Base-by-base conservation (phyloP, 2,797 vertebrate species). In the Miichthys miiuy region DNA sequence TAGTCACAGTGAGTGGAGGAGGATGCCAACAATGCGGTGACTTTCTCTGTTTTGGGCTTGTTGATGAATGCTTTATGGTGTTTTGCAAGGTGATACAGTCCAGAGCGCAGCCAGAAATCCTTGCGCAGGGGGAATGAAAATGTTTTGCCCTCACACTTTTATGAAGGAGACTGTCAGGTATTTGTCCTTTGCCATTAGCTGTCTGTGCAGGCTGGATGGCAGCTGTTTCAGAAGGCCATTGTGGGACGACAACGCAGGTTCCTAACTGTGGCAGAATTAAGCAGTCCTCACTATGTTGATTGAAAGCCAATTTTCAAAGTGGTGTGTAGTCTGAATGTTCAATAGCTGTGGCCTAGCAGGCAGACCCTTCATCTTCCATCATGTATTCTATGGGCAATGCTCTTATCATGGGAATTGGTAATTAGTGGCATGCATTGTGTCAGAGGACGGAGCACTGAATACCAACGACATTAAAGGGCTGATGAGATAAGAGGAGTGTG, bases 331-430 rank as follows among this genome's bases (percentile, higher is more conserved):
- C 70, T 21, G 71, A 87, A 74, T 87, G 64, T 86, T 89, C 82
- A 88, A 75, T 81, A 52, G 83, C 71, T 27, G 69, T n/a, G 79
- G 79, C 76, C 82, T 46, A 42, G 81, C 69, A 77, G 74, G 64
- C 85, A 82, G 68, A 75, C 70, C 78, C 87, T 90, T 91, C 86
- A 89, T 89, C 81, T 82, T 58, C 81, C 82, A 83, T 91, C 83
- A 83, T 81, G 87, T 82, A 87, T 91, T 92, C 83, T 82, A 80
- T 64, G 73, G 87, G 77, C 86, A 73, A 68, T 63, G 79, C 89
- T 91, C 80, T 92, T 90, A 91, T 92, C 91, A 85, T 86, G 92
- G 92, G 90, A 91, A 91, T 91, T 92, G 81, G 88, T 91, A 88
- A 92, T 94, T 93, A 93, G 89, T 88, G 84, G 81, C 74, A 81